Conservation (phyloP, 2,797 vertebrate genomes). For the Uromys caudimaculatus region DNA sequence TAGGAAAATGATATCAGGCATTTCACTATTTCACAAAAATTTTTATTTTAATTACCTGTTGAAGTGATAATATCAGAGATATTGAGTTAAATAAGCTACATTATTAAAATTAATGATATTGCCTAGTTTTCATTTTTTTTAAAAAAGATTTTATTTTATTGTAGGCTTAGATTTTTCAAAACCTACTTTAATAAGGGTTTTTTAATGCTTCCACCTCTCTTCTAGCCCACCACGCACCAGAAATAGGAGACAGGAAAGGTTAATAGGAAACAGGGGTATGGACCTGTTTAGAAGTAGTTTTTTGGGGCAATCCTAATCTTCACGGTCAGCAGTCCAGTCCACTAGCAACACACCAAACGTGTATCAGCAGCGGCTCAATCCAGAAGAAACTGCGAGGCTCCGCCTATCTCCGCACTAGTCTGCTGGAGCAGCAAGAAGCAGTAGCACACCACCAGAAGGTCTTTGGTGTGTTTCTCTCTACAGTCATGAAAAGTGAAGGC, state of each 20-base stretch:
- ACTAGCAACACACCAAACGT: background rate
- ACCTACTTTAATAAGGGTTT: background rate
- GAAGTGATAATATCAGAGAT: slow-evolving; percentile 41
- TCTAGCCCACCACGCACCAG: too few species aligned
- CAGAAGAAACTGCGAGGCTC: background rate
- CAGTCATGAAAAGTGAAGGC: background rate
- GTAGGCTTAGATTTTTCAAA: background rate
- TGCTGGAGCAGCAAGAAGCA: background rate
- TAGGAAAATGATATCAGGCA: background rate
- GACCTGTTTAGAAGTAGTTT: too few species aligned
- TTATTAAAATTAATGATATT: background rate
- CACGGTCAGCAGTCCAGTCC: too few species aligned
- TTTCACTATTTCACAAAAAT: background rate
- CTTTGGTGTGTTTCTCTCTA: background rate
- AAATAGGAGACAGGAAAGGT: too few species aligned
- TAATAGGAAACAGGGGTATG: too few species aligned
- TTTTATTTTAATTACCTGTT: background rate
- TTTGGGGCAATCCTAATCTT: too few species aligned
- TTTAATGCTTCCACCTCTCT: background rate
- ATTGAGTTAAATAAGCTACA: background rate
- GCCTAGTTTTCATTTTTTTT: background rate
- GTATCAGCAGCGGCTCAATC: background rate
- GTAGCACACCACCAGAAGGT: background rate
- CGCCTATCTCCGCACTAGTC: background rate
- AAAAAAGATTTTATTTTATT: background rate